Base-by-base conservation (phyloP, 2,113 vertebrate genomes). In the Mesocricetus auratus region DNA sequence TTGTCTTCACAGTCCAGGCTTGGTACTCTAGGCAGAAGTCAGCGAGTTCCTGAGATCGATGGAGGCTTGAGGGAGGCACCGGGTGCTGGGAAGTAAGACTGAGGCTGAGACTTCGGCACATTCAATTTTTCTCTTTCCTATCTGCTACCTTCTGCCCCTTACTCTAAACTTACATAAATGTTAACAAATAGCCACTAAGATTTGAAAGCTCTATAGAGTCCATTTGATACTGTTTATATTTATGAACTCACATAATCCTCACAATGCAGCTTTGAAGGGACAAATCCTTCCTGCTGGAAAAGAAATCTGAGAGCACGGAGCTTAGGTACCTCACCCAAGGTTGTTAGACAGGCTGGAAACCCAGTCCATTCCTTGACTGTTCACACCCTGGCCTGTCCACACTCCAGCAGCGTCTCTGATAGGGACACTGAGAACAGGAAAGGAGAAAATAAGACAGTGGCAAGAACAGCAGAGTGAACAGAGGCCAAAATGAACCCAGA, bases 291-390 rank as follows among this genome's bases (percentile, higher is more conserved):
- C 93, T 90, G 39, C 87, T n/a, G 68, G 47, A 45, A 93, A 86
- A 94, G 91, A 96, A 96, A 96, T 86, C 6, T 92, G 93, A 96
- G 71, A 82, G 22, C 22, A 64, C 39, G 42, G 26, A 92, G 73
- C 81, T 73, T 92, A 86, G 94, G 50, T 90, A 90, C 83, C 50
- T 86, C 66, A 42, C 19, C 17, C 45, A 81, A 92, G 81, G 91
- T 91, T 77, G 83, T 89, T 78, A 71, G 26, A 39, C 4, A 85
- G 60, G 45, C 64, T 77, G 45, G 83, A 42, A 92, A 69, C 17
- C 16, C 45, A 85, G 64, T 29, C 47, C 33, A 42, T 10, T 69
- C 29, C 31, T 94, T 58, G 13, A 1, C 2, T 4, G 71, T 74
- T 74, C 39, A 50, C 0, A 24, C 1, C 6, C 13, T 5, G 5